Evolutionary conservation across 2,797 vertebrate genomes (phyloP), one percentile per base, ranked within the genome.

Genomic region (Hydrophis major): DNA sequence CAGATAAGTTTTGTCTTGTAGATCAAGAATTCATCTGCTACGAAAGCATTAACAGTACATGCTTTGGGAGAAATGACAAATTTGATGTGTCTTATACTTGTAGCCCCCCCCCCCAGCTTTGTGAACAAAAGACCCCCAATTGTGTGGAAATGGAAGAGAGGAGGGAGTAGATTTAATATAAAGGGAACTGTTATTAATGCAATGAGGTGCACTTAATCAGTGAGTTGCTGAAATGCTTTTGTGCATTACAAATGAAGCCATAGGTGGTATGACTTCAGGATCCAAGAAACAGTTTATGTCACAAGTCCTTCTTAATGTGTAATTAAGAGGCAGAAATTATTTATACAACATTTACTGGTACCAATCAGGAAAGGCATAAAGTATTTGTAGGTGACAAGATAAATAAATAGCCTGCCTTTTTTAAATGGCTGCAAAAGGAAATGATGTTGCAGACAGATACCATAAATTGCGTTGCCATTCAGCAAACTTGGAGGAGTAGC

Each of bases 351-450:
- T 94, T 95, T 87, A 61, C 60, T 27, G 86, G 93, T 89, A 92
- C 7, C 78, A 91, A 1, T 86, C 42, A 90, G 90, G 37, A 92
- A 94, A 37, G 12, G 4, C 89, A 92, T 92, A 90, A 96, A 95
- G 92, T 13, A 91, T 1, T 74, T 8, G 0, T 63, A 93, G 37
- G 37, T 86, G 22, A 87, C 22, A 93, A 93, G 89, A 93, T 1
- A 92, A 78, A 10, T 2, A 42, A 90, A 92, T n/a, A 0, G 0
- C 11, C 6, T 1, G 28, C 86, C 37, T 57, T 89, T 89, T 63
- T 66, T 61, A 90, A 61, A 47, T 60, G 27, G 92, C 2, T 27
- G 69, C 6, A 18, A 63, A 0, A 0, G 69, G 2, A 47, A n/a
- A 89, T 89, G 87, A 10, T 2, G 14, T 74, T 56, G 18, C 66